Conservation (phyloP, 2,797 vertebrate species). For the Catharus ustulatus region DNA sequence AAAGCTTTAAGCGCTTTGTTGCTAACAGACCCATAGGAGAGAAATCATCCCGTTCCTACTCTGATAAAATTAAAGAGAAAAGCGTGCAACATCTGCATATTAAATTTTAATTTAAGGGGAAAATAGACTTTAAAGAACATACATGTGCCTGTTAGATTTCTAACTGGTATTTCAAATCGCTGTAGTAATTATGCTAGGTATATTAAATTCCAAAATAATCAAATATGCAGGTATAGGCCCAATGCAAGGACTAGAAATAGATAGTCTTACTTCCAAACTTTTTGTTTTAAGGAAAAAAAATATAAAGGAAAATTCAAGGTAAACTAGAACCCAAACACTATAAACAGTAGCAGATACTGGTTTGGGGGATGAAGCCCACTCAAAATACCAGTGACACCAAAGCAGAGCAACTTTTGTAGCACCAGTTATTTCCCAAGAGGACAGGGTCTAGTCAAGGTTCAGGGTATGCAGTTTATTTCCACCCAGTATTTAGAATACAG, state of each 20-base stretch:
- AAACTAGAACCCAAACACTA: conserved; percentile 34
- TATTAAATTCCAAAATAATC: conserved; percentile 4
- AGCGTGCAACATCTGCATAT: conserved; percentile 18
- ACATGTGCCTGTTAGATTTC: conserved; percentile 51
- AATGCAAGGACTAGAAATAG: conserved; percentile 35
- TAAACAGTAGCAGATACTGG: neutral
- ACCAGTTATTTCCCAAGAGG: conserved; percentile 23
- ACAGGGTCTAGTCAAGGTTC: conserved; percentile 45
- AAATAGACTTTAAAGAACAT: conserved; percentile 24
- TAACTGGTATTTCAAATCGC: conserved; percentile 55
- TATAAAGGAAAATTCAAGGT: conserved; percentile 40
- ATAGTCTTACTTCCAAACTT: neutral
- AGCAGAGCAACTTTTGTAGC: conserved; percentile 2
- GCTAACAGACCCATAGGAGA: conserved; percentile 27
- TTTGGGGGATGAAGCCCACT: neutral
- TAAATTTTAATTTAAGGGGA: conserved; percentile 16
- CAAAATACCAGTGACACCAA: conserved; percentile 11
- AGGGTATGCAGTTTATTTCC: conserved; percentile 25
- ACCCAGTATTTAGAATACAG: conserved; percentile 12
- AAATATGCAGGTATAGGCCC: conserved; percentile 18
- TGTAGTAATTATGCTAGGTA: neutral
- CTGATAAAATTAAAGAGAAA: conserved; percentile 8
- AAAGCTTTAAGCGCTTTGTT: conserved; percentile 48
- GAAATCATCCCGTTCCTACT: conserved; percentile 10
- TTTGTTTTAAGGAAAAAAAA: neutral